These are phyloP conservation scores for Rotaria macrura DNA, from an alignment of 2,888 invertebrate genomes.

Conservation along the genomic window DNA sequence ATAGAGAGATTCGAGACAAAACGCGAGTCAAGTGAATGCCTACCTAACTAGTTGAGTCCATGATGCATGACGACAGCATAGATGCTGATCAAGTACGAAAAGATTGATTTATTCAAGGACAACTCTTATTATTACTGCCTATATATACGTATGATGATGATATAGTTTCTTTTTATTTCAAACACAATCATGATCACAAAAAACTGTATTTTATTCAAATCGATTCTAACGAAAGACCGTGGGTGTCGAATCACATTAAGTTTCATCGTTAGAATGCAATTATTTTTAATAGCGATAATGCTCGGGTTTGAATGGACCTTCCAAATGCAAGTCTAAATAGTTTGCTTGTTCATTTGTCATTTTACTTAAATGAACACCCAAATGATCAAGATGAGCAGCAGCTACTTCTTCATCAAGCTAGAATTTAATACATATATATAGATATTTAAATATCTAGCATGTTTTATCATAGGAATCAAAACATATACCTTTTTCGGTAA, in stretches of 20 bases:
- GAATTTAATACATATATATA: constrained; percentile 32
- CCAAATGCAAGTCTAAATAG: constrained; percentile 73
- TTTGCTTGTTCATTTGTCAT: constrained; percentile 72
- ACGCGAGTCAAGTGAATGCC: too few relatives aligned
- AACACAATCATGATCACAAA: not conserved
- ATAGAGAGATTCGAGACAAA: too few relatives aligned
- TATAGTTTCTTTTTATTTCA: not conserved
- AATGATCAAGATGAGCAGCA: constrained; percentile 79
- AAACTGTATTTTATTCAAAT: not conserved
- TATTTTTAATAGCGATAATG: constrained; percentile 79
- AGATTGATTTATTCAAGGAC: not conserved
- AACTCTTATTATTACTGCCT: too few relatives aligned
- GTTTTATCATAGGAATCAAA: not conserved
- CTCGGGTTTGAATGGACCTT: constrained; percentile 91
- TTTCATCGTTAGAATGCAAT: not conserved
- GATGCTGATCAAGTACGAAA: too few relatives aligned
- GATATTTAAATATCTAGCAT: not conserved
- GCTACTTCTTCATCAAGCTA: constrained; percentile 91
- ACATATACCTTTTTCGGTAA: constrained; percentile 74
- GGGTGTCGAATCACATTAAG: not conserved
- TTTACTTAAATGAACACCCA: constrained; percentile 87
- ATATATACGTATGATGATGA: not conserved
- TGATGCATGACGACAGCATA: too few relatives aligned
- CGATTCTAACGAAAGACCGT: not conserved
- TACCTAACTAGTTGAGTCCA: too few relatives aligned